A percentile compares a stretch with the other conserved stretches of the same genome.
Conservation (phyloP, 2,113 vertebrate species). For the Labeo rohita region DNA sequence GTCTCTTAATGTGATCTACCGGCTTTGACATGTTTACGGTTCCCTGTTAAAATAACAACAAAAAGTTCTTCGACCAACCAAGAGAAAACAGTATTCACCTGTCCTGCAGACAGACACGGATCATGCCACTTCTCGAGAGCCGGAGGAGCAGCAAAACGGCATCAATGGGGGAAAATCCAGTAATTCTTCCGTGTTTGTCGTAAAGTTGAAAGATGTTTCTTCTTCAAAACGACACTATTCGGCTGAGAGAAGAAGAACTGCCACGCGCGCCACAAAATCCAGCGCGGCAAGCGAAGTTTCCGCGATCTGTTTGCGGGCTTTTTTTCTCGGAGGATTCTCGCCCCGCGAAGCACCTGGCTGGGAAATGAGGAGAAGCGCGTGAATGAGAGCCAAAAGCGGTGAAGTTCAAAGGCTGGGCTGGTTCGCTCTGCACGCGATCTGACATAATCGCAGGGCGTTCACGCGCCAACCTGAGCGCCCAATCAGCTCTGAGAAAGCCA, state of each 20-base stretch:
- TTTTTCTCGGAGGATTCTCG: conserved; percentile 76
- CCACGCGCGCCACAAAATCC: conserved; percentile 70
- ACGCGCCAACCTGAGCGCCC: conserved; percentile 87
- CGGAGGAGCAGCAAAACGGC: conserved; percentile 54
- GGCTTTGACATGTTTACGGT: conserved; percentile 90
- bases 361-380: conserved; percentile 84
- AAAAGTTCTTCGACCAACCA: conserved; percentile 67
- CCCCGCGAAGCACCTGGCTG: conserved; percentile 83
- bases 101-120: conserved; percentile 74
- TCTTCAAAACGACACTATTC: conserved; percentile 54
- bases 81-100: conserved; percentile 73
- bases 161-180: conserved; percentile 67
- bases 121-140: conserved; percentile 81
- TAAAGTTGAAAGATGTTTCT: conserved; percentile 63
- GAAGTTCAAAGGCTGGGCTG: conserved; percentile 95
- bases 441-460: conserved; percentile 93
- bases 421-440: conserved; percentile 87
- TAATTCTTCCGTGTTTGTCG: conserved; percentile 61
- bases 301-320: conserved; percentile 64
- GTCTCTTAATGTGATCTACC: conserved; percentile 97
- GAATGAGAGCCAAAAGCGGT: conserved; percentile 86
- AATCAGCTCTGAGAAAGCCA: conserved; percentile 85
- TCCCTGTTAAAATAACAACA: conserved; percentile 60
- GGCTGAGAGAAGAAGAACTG: conserved; percentile 51
- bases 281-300: conserved; percentile 74